phyloP scores from a whole-genome alignment of 2,888 invertebrate species.

The Phortica okadai region DNA sequence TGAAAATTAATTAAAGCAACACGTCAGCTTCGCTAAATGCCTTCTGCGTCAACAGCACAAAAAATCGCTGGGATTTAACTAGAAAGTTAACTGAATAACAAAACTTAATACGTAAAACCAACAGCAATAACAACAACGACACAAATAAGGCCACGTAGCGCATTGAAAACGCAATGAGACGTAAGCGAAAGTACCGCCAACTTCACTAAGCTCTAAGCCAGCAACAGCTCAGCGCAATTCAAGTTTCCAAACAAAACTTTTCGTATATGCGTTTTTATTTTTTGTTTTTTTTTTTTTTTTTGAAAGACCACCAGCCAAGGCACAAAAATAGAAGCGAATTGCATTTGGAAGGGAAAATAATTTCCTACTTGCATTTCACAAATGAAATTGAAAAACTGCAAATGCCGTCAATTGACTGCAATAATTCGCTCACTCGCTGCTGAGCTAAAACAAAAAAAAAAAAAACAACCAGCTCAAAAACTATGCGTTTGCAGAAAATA shows the following conservation, averaged over 20 bases:
- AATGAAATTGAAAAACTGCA: constrained; percentile 30
- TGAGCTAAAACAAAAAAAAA: not conserved
- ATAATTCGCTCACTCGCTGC: constrained; percentile 57
- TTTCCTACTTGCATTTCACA: constrained; percentile 23
- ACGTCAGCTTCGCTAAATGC: not conserved
- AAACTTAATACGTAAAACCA: not conserved
- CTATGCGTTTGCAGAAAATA: not conserved
- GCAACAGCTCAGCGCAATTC: not conserved
- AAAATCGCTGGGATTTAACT: not conserved
- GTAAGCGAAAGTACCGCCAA: not conserved
- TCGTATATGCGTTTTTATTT: not conserved
- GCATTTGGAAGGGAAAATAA: constrained; percentile 17
- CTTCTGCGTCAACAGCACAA: not conserved
- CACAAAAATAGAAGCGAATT: not conserved
- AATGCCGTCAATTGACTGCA: constrained; percentile 67
- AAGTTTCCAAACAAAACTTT: not conserved
- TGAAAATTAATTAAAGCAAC: no score
- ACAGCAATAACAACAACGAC: not conserved
- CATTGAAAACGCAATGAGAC: no score
- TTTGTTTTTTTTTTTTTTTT: no score
- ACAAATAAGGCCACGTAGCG: not conserved
- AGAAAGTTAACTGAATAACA: not conserved
- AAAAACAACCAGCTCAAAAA: not conserved
- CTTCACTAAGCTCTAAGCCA: not conserved
- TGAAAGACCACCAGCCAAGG: not conserved